Evolutionary conservation across 2,797 vertebrate genomes (phyloP).

Genomic region (Sylvilagus floridanus): DNA sequence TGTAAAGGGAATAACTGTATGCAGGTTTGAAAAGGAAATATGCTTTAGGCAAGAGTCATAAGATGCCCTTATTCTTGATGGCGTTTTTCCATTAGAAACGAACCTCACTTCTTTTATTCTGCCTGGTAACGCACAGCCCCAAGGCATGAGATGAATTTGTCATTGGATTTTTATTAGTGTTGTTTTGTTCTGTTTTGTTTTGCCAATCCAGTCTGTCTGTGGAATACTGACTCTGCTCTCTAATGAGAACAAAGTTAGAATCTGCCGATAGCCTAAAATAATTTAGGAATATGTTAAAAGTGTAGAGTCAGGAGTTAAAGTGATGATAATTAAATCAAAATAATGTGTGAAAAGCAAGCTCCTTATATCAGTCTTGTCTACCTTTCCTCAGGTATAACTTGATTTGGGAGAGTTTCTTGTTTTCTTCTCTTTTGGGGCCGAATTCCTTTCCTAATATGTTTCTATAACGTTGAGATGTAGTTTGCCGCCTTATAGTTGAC

Average conservation of each 20-base stretch:
- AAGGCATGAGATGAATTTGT: conserved; percentile 55
- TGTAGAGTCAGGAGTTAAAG: conserved; percentile 44
- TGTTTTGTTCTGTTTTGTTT: conserved; percentile 50
- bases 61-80: conserved; percentile 45
- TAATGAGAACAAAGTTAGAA: conserved; percentile 63
- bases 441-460: conserved; percentile 62
- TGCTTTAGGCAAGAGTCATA: conserved; percentile 36
- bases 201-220: conserved; percentile 25
- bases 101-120: conserved; percentile 42
- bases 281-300: conserved; percentile 58
- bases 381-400: conserved; percentile 48
- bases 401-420: conserved; percentile 52
- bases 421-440: conserved; percentile 37
- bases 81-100: conserved; percentile 45
- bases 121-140: conserved; percentile 33
- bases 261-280: conserved; percentile 44
- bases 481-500: background rate
- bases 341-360: conserved; percentile 8
- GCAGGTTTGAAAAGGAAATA: conserved; percentile 64
- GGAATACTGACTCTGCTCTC: conserved; percentile 64
- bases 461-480: conserved; percentile 35
- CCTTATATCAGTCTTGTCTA: background rate
- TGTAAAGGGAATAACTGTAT: conserved; percentile 66
- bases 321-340: conserved; percentile 44
- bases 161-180: conserved; percentile 23